Percentiles rank a stretch among this genome's conserved stretches.
Evolutionary conservation across 2,888 invertebrate genomes (phyloP).

Genomic region (Sturmia bella): DNA sequence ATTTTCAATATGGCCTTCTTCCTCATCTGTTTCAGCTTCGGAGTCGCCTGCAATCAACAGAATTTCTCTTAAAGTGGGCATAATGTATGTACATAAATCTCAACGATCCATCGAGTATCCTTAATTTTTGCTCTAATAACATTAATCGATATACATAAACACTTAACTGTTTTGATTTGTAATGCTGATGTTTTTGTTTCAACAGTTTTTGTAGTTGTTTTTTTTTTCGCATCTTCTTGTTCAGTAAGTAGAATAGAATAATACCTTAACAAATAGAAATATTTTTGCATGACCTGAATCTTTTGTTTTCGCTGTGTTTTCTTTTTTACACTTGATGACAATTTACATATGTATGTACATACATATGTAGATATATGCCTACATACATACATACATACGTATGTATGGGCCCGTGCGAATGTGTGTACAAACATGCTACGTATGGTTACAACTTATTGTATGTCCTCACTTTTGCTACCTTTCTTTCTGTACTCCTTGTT

Average conservation of each 20-base stretch:
- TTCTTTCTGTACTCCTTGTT: background rate
- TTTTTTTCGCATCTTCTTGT: slow-evolving; percentile 26
- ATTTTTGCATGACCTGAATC: slow-evolving; percentile 69
- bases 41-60: slow-evolving; percentile 77
- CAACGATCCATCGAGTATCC: background rate
- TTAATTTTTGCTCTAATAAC: slow-evolving; percentile 26
- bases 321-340: slow-evolving; percentile 66
- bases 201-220: slow-evolving; percentile 2
- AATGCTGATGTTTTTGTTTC: background rate
- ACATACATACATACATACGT: slow-evolving; percentile 48
- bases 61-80: background rate
- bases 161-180: slow-evolving; percentile 38
- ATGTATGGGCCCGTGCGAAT: too few species aligned
- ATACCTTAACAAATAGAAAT: slow-evolving; percentile 59
- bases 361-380: too few species aligned
- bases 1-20: slow-evolving; percentile 81
- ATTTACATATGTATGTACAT: slow-evolving; percentile 55
- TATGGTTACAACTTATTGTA: slow-evolving; percentile 57
- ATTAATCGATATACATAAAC: slow-evolving; percentile 56
- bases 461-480: slow-evolving; percentile 28
- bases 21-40: slow-evolving; percentile 82
- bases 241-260: slow-evolving; percentile 35
- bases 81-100: background rate
- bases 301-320: slow-evolving; percentile 60
- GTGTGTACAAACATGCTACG: too few species aligned